Conservation (phyloP, 2,888 invertebrate genomes). For the Dinocampus coccinellae region DNA sequence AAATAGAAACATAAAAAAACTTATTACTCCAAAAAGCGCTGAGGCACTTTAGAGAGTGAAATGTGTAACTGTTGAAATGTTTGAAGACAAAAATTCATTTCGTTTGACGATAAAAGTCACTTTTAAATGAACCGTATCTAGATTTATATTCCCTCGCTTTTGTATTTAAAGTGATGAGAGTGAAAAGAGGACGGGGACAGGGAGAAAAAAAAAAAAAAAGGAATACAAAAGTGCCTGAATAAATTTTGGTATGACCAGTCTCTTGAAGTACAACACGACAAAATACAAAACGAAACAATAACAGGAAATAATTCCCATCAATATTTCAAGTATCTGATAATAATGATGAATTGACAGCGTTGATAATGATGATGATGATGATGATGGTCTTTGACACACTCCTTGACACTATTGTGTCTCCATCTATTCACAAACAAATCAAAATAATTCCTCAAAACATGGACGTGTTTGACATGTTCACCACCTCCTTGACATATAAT, state of each 20-base stretch:
- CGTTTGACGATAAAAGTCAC: constrained; percentile 14
- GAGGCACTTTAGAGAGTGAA: constrained; percentile 6
- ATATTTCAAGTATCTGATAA: not conserved
- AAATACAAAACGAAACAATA: not conserved
- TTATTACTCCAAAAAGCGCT: constrained; percentile 2
- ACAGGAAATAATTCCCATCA: not conserved
- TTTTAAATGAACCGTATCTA: not conserved
- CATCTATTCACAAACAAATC: not conserved
- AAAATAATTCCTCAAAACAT: not conserved
- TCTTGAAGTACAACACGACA: not conserved
- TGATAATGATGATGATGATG: not conserved
- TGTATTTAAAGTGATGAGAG: too few species aligned
- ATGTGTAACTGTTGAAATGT: not conserved
- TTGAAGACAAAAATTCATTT: constrained; percentile 6
- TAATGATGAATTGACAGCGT: not conserved
- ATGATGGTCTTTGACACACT: not conserved
- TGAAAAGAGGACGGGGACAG: too few species aligned
- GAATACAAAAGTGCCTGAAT: not conserved
- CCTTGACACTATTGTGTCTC: not conserved
- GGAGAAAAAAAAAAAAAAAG: not conserved
- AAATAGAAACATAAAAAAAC: too few species aligned
- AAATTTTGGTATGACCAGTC: not conserved
- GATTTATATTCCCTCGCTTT: not conserved
- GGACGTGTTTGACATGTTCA: not conserved
- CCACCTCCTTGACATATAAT: not conserved